Conservation (phyloP, 2,888 invertebrate genomes). For the Rhamnusium bicolor region DNA sequence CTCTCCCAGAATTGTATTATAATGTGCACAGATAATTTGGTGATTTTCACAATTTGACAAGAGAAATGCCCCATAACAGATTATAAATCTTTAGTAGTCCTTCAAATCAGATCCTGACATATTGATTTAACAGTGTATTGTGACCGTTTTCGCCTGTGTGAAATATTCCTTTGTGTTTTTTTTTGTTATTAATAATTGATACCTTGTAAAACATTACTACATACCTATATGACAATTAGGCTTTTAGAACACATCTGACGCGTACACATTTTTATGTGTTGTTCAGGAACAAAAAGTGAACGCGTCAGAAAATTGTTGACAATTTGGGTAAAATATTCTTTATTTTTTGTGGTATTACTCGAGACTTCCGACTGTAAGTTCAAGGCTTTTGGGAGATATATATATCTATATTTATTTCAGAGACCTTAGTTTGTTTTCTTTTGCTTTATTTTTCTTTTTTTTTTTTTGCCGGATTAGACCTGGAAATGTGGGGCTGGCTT, state of each 20-base stretch:
- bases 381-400: constrained; percentile 8
- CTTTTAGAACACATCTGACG: constrained; percentile 3
- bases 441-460: constrained; percentile 24
- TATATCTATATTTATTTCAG: constrained; percentile 8
- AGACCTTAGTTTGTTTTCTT: constrained; percentile 4
- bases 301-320: background rate
- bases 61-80: too few species aligned
- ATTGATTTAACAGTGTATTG: too few species aligned
- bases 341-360: constrained; percentile 37
- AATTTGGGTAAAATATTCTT: constrained; percentile 7
- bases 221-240: background rate
- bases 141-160: too few species aligned
- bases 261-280: background rate
- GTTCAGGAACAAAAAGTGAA: background rate
- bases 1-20: too few species aligned
- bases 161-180: too few species aligned
- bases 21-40: too few species aligned
- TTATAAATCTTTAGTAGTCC: too few species aligned
- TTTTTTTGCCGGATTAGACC: constrained; percentile 16
- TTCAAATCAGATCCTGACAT: too few species aligned
- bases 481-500: constrained; percentile 1
- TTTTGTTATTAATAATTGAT: constrained; percentile 18
- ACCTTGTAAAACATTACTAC: constrained; percentile 9
- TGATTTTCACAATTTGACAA: too few species aligned
- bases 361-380: constrained; percentile 34